Conservation (phyloP, 1,140 invertebrate species). For the Plutomurus gul region DNA sequence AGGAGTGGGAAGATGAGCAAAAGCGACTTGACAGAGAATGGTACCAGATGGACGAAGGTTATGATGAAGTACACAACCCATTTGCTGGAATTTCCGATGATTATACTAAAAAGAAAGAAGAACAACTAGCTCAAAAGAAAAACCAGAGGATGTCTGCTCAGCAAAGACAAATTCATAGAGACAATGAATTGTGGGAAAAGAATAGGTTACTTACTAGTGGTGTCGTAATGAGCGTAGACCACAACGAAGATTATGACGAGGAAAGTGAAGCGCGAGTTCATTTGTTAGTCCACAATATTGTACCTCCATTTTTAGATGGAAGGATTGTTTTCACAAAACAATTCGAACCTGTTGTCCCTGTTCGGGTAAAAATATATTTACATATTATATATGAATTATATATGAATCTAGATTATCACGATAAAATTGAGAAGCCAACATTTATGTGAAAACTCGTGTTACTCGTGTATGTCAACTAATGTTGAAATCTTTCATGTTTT, state of each 20-base stretch:
- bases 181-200: conserved; percentile 84
- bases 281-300: conserved; percentile 95
- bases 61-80: conserved; percentile 90
- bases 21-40: conserved; percentile 91
- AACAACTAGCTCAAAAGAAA: conserved; percentile 84
- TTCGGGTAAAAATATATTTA: conserved; percentile 62
- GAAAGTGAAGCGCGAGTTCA: conserved; percentile 91
- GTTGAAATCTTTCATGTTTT: conserved; percentile 51
- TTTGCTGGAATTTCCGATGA: conserved; percentile 88
- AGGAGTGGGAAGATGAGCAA: conserved; percentile 91
- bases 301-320: conserved; percentile 98
- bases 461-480: not conserved
- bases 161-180: conserved; percentile 90
- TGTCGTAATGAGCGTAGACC: conserved; percentile 85
- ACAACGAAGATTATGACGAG: conserved; percentile 92
- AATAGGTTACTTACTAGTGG: conserved; percentile 97
- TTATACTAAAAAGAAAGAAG: conserved; percentile 88
- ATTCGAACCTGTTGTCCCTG: conserved; percentile 92
- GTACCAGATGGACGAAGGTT: conserved; percentile 93
- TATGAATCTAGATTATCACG: not conserved
- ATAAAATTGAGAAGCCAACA: not conserved
- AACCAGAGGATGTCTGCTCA: conserved; percentile 92
- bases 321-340: conserved; percentile 99
- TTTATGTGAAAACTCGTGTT: not conserved
- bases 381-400: not conserved